Base-by-base conservation (phyloP, 92 coral and sea anemone species). In the Palythoa caribaeorum region DNA sequence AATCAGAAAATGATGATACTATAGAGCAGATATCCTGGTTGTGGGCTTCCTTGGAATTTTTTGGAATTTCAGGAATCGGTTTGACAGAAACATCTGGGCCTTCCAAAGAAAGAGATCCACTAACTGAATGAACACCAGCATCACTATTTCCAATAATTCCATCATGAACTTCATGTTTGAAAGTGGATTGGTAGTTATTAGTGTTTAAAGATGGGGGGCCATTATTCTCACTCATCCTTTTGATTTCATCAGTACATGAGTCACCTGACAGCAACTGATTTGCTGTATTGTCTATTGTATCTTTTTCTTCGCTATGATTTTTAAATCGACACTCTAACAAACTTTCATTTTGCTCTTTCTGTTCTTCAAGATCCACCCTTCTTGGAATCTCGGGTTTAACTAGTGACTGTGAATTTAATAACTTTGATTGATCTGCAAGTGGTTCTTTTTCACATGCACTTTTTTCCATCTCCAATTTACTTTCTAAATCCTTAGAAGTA, bases 321-420 rank as follows among this genome's bases (percentile, higher is more conserved):
- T 80, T 57, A 60, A 3, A 14, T 9, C 66, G 63, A 5, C 10
- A 38, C 28, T 68, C 74, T 1, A 54, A n/a, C 12, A 13, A 19
- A 5, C 44, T 70, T 35, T 20, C 63, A 2, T 2, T 2, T 65
- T 66, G 47, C 16, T 9, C 75, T 20, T 17, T 16, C 8, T 81
- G 74, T 48, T 66, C 59, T 11, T 81, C 86, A 66, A 81, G 86
- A 47, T 81, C 86, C 44, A n/a, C 38, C 48, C 86, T 81, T 57
- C 59, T 81, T 5, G 86, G 86, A 48, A 81, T 68, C 60, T 81
- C 76, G 10, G 86, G 86, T 51, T 81, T 81, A 48, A 48, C 20
- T 44, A 5, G 12, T 10, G 37, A 65, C 39, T 37, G 57, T 1
- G 36, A 16, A 28, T 44, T 28, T 50, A 20, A 20, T 11, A 40